phyloP scores from a whole-genome alignment of 2,888 invertebrate species.

The Siphlonurus alternatus region DNA sequence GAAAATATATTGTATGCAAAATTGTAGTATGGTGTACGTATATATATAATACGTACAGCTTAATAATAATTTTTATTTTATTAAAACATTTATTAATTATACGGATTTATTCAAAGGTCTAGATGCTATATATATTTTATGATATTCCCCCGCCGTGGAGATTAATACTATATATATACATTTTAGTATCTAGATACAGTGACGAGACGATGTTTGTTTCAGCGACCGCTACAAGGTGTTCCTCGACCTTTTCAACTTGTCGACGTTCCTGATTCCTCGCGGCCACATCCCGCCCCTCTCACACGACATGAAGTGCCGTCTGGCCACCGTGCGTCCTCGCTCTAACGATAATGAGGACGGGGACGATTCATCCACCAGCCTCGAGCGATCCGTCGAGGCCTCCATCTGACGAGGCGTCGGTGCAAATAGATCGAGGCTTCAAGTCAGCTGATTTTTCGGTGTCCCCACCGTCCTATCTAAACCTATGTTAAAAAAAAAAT shows the following conservation, averaged over 20 bases:
- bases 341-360: not conserved
- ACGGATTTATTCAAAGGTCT: too few species aligned
- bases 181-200: not conserved
- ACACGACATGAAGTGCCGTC: constrained; percentile 49
- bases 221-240: constrained; percentile 99
- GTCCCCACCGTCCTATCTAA: too few species aligned
- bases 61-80: too few species aligned
- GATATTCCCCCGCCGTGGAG: not conserved
- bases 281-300: constrained; percentile 78
- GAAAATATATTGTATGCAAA: too few species aligned
- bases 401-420: too few species aligned
- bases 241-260: constrained; percentile 90
- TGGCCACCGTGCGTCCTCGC: not conserved
- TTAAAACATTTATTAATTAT: too few species aligned
- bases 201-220: constrained; percentile 21
- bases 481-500: too few species aligned
- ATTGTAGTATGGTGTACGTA: too few species aligned
- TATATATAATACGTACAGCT: too few species aligned
- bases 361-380: not conserved
- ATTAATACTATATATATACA: not conserved
- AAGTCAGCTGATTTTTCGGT: too few species aligned
- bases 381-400: not conserved
- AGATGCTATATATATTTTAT: not conserved
- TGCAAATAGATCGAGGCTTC: too few species aligned
- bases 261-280: constrained; percentile 89